Evolutionary conservation across 2,888 invertebrate genomes (phyloP).

Genomic region (Catocala fraxini): DNA sequence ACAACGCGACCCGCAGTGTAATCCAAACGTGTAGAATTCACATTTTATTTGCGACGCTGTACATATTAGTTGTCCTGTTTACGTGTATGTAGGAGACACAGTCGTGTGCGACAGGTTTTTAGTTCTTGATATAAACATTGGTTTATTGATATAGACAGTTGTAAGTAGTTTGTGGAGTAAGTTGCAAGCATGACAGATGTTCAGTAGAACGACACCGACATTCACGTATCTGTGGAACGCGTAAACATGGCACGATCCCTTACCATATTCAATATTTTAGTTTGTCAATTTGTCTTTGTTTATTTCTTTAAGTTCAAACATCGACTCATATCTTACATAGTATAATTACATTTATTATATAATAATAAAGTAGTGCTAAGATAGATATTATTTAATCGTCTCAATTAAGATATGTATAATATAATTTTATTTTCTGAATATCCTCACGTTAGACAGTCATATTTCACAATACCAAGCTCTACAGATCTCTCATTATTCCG

Average conservation of each 20-base stretch:
- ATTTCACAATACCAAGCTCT: background rate
- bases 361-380: slow-evolving; percentile 17
- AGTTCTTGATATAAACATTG: background rate
- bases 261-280: slow-evolving; percentile 1
- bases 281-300: slow-evolving; percentile 29
- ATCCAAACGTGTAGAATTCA: slow-evolving; percentile 45
- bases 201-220: background rate
- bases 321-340: slow-evolving; percentile 35
- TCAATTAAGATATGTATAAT: slow-evolving; percentile 2
- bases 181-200: slow-evolving; percentile 3
- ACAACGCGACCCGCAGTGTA: slow-evolving; percentile 56
- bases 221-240: slow-evolving; percentile 4
- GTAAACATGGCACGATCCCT: background rate
- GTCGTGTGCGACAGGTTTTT: background rate
- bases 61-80: slow-evolving; percentile 35
- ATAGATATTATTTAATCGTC: slow-evolving; percentile 9
- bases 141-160: background rate
- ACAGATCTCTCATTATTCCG: background rate
- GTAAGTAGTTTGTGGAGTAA: background rate
- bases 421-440: background rate
- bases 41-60: slow-evolving; percentile 52
- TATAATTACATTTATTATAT: slow-evolving; percentile 6
- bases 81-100: slow-evolving; percentile 5
- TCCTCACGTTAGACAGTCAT: background rate
- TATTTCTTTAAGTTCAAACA: slow-evolving; percentile 41